Percentiles rank a stretch among this genome's conserved stretches.
phyloP scores from a whole-genome alignment of 2,113 vertebrate species.

The Poeciliopsis retropinna region DNA sequence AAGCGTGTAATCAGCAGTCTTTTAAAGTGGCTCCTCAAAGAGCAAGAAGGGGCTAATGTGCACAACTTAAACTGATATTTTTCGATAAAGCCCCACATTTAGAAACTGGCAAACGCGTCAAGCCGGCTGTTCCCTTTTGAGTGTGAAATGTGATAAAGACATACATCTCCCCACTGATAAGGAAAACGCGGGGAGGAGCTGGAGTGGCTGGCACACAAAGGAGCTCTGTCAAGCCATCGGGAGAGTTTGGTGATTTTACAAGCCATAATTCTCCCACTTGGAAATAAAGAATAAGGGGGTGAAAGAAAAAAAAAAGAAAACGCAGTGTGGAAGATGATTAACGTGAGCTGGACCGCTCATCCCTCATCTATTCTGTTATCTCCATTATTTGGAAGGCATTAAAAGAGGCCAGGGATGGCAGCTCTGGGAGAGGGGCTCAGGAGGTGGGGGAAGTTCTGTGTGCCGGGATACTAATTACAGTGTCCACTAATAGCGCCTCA shows the following conservation, averaged over 20 bases:
- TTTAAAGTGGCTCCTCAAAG: conserved; percentile 77
- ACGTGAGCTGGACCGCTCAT: conserved; percentile 66
- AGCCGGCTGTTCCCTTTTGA: conserved; percentile 68
- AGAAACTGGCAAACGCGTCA: conserved; percentile 74
- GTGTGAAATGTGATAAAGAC: conserved; percentile 81
- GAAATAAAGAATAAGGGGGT: conserved; percentile 28
- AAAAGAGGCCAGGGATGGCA: conserved; percentile 78
- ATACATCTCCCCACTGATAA: conserved; percentile 78
- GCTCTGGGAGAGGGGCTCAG: conserved; percentile 73
- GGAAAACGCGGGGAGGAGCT: conserved; percentile 69
- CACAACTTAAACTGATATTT: conserved; percentile 75
- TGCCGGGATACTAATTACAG: conserved; percentile 82
- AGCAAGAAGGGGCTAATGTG: conserved; percentile 74
- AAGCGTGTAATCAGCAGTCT: conserved; percentile 78
- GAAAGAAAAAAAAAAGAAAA: not conserved
- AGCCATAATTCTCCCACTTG: conserved; percentile 67
- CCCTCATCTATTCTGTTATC: conserved; percentile 77
- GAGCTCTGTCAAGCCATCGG: conserved; percentile 72
- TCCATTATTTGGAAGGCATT: conserved; percentile 78
- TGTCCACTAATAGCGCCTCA: conserved; percentile 82
- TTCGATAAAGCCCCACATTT: conserved; percentile 77
- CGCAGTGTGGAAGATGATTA: conserved; percentile 72
- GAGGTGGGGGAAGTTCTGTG: conserved; percentile 75
- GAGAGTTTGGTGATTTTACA: conserved; percentile 73
- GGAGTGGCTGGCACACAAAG: conserved; percentile 70